Conservation (phyloP, 2,797 vertebrate genomes). For the Orientallactaga sibirica region DNA sequence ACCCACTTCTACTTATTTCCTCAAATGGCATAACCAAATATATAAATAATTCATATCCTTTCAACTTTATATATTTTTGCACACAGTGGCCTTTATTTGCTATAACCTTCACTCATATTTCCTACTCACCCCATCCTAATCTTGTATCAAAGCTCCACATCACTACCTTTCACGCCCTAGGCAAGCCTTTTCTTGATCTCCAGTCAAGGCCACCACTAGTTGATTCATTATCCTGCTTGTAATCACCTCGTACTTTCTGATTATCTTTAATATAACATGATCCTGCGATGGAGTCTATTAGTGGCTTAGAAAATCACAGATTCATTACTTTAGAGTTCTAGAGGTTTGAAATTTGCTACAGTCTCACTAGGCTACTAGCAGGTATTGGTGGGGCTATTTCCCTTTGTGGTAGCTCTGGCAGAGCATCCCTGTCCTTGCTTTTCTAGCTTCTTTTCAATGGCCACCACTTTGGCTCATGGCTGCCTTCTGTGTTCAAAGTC, state of each 20-base stretch:
- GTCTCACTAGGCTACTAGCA: background rate
- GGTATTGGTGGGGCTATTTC: background rate
- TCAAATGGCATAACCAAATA: background rate
- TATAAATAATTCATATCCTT: background rate
- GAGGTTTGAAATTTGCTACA: background rate
- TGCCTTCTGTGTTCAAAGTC: background rate
- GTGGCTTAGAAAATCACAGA: background rate
- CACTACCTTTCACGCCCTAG: background rate
- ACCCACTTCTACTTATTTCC: background rate
- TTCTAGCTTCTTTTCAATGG: background rate
- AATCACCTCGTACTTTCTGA: background rate
- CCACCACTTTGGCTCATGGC: background rate
- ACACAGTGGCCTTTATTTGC: background rate
- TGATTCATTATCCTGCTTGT: conserved; percentile 12
- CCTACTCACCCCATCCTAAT: background rate
- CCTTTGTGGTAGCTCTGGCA: background rate
- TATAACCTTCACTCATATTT: background rate
- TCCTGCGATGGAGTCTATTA: background rate
- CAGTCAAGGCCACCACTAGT: background rate
- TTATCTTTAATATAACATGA: background rate
- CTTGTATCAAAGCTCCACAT: background rate
- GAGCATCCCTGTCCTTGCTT: background rate
- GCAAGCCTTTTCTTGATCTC: background rate
- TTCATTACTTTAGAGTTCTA: background rate
- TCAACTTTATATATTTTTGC: background rate